These are phyloP conservation scores for Monomorium pharaonis DNA, from an alignment of 1,140 invertebrate species.

Conservation along the genomic window DNA sequence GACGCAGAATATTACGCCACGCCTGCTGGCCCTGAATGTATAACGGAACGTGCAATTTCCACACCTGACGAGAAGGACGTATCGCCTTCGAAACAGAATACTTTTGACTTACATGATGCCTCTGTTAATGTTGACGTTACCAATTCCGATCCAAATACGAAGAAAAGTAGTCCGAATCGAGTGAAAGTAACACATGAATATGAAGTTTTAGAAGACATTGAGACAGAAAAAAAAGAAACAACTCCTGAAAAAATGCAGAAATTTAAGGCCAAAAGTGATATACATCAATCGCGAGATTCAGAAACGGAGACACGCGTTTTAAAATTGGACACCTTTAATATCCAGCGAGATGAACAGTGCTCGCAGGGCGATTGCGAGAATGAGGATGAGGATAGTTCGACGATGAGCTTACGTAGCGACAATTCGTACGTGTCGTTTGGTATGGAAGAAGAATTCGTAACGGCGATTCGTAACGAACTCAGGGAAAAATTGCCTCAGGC, in stretches of 20 bases:
- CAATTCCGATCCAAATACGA: not conserved
- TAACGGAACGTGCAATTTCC: conserved; percentile 24
- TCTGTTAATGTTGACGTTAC: conserved; percentile 16
- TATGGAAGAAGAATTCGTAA: conserved; percentile 90
- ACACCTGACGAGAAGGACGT: not conserved
- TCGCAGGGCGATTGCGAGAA: conserved; percentile 19
- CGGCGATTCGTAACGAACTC: conserved; percentile 89
- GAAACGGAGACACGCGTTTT: not conserved
- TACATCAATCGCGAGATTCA: not conserved
- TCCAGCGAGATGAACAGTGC: conserved; percentile 15
- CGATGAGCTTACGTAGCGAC: conserved; percentile 81
- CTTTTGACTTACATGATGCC: conserved; percentile 32
- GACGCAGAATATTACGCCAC: conserved; percentile 81
- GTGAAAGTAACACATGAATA: not conserved
- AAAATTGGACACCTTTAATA: not conserved
- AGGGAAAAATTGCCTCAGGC: conserved; percentile 89
- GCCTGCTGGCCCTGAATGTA: conserved; percentile 70
- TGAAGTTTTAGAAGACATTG: not conserved
- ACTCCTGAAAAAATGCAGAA: not conserved
- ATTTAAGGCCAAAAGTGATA: not conserved
- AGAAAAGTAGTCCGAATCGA: not conserved
- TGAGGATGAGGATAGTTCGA: conserved; percentile 83
- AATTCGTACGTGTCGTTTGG: conserved; percentile 87
- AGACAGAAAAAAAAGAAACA: not conserved
- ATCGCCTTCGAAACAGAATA: conserved; percentile 21